phyloP scores from a whole-genome alignment of 2,113 vertebrate genomes.

The Hydropotes inermis region DNA sequence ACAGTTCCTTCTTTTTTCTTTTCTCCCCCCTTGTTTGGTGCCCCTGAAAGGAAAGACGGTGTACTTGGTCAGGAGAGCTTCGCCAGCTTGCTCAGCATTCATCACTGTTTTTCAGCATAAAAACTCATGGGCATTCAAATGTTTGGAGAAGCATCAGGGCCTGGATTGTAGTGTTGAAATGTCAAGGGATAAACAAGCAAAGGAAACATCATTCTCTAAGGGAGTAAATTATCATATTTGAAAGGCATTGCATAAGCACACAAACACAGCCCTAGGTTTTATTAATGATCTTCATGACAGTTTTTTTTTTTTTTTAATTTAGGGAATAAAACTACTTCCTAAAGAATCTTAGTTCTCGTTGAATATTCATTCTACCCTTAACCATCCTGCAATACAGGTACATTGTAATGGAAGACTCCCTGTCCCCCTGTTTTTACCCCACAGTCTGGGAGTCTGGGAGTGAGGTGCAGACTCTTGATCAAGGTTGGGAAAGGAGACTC shows the following conservation, averaged over 20 bases:
- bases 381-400: too few species aligned
- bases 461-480: background rate
- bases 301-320: background rate
- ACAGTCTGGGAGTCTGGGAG: too few species aligned
- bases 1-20: background rate
- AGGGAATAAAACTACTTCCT: background rate
- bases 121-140: background rate
- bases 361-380: background rate
- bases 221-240: background rate
- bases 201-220: background rate
- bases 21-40: background rate
- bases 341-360: background rate
- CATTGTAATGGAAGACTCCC: background rate
- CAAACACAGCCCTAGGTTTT: background rate
- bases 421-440: too few species aligned
- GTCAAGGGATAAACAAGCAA: background rate
- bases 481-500: background rate
- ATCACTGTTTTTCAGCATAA: background rate
- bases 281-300: background rate
- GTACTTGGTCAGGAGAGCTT: background rate
- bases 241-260: background rate
- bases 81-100: background rate
- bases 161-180: background rate
- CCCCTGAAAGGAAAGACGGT: background rate
- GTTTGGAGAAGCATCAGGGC: background rate